These are phyloP conservation scores for Aromia moschata DNA, from an alignment of 2,888 invertebrate genomes.

Conservation along the genomic window DNA sequence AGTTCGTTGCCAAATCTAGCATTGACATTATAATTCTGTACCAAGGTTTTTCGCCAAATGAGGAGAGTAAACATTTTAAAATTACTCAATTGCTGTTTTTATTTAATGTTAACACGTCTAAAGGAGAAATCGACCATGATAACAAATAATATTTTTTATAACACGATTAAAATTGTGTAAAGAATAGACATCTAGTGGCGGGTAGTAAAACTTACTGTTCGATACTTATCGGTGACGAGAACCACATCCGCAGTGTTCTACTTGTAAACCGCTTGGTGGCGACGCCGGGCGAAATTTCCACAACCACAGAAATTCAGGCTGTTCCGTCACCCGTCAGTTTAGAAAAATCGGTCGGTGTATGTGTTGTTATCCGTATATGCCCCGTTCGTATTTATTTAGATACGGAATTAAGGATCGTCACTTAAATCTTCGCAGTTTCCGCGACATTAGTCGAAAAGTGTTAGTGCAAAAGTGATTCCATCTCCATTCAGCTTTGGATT, in stretches of 20 bases:
- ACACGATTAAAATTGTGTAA: not conserved
- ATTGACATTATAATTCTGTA: not conserved
- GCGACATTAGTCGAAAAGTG: slow-evolving; percentile 7
- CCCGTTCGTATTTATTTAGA: slow-evolving; percentile 14
- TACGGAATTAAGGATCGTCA: slow-evolving; percentile 16
- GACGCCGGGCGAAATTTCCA: not conserved
- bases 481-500: slow-evolving; percentile 13
- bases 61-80: not conserved
- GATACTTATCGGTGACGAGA: not conserved
- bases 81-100: not conserved
- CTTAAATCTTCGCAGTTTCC: slow-evolving; percentile 1
- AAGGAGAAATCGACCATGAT: too few relatives aligned
- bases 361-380: slow-evolving; percentile 12
- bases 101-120: not conserved
- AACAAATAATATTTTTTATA: not conserved
- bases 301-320: slow-evolving; percentile 19
- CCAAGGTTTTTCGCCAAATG: not conserved
- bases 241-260: not conserved
- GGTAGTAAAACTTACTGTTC: not conserved
- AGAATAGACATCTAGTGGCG: not conserved
- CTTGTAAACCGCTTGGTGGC: not conserved
- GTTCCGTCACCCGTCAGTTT: slow-evolving; percentile 24
- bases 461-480: slow-evolving; percentile 14
- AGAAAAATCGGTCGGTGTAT: slow-evolving; percentile 23
- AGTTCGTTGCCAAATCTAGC: not conserved